These are phyloP conservation scores for Beris chalybata DNA, from an alignment of 2,888 invertebrate species.

Conservation along the genomic window DNA sequence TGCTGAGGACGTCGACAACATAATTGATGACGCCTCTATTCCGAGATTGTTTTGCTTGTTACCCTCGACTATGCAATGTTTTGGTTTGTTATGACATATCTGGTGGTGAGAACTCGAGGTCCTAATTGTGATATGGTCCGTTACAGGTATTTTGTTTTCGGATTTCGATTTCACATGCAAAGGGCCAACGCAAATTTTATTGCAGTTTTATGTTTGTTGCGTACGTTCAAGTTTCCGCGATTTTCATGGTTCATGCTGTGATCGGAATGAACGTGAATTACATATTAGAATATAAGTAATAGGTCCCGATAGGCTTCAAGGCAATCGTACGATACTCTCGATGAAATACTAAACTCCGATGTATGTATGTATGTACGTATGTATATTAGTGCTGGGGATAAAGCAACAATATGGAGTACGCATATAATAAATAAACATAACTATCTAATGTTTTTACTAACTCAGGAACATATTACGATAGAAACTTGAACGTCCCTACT, in stretches of 20 bases:
- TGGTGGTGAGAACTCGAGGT: slow-evolving; percentile 45
- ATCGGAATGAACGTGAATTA: too few species aligned
- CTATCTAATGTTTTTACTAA: too few species aligned
- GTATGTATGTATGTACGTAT: too few species aligned
- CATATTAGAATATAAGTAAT: too few species aligned
- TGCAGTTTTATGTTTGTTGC: slow-evolving; percentile 51
- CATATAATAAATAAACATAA: too few species aligned
- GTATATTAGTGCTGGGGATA: too few species aligned
- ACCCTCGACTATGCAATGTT: slow-evolving; percentile 42
- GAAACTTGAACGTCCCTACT: too few species aligned
- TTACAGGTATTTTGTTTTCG: slow-evolving; percentile 44
- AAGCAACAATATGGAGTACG: too few species aligned
- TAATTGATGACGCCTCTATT: slow-evolving; percentile 25
- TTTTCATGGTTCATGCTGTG: slow-evolving; percentile 7
- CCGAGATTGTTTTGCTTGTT: neutral
- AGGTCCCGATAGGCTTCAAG: too few species aligned
- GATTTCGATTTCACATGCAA: slow-evolving; percentile 49
- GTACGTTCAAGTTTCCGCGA: slow-evolving; percentile 25
- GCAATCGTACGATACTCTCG: too few species aligned
- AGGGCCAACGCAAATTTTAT: slow-evolving; percentile 53
- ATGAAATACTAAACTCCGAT: too few species aligned
- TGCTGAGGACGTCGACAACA: slow-evolving; percentile 12
- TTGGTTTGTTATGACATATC: slow-evolving; percentile 57
- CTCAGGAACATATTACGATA: too few species aligned
- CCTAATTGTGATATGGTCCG: slow-evolving; percentile 47